A percentile compares a stretch with the other conserved stretches of the same genome.
These are phyloP conservation scores for Halcyon senegalensis DNA, from an alignment of 2,113 vertebrate species.

Conservation along the genomic window DNA sequence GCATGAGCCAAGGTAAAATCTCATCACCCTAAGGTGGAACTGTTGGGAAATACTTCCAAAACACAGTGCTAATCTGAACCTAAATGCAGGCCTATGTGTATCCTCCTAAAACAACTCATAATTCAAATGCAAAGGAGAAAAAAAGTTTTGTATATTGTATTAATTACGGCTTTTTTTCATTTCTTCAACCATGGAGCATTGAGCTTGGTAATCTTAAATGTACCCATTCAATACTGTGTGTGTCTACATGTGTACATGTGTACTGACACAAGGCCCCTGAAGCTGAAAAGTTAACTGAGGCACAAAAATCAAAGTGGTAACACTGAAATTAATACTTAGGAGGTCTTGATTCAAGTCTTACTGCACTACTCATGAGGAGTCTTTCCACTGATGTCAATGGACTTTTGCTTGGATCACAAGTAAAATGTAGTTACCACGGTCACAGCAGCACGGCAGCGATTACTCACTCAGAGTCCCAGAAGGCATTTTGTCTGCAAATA, in stretches of 20 bases:
- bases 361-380: neutral
- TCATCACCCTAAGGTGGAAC: neutral
- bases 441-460: neutral
- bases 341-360: neutral
- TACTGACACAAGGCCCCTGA: no score
- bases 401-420: neutral
- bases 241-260: neutral
- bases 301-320: neutral
- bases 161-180: neutral
- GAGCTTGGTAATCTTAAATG: neutral
- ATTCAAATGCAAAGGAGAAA: neutral
- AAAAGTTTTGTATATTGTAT: neutral
- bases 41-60: neutral
- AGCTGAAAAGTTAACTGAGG: neutral
- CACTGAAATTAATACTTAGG: neutral
- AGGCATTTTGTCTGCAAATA: neutral
- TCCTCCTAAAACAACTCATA: neutral
- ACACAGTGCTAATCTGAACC: neutral
- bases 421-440: neutral
- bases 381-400: neutral
- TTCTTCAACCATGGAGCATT: neutral
- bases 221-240: rapidly evolving
- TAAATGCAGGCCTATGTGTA: neutral
- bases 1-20: neutral
- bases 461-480: neutral